Base-by-base conservation (phyloP, 2,113 vertebrate species). In the Dunckerocampus dactyliophorus region DNA sequence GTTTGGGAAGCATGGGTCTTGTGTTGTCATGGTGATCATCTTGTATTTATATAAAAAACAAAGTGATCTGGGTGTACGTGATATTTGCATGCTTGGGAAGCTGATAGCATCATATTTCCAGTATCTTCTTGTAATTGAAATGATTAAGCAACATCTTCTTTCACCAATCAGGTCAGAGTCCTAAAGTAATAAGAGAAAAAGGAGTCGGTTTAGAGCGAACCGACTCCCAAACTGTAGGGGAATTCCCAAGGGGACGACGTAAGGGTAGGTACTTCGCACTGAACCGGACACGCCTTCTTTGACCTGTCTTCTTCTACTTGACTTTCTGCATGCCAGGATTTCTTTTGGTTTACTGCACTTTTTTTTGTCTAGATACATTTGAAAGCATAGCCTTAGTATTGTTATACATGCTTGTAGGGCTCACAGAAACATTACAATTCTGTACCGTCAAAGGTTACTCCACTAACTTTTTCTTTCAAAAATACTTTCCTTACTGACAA, bases 151-250 rank as follows among this genome's bases (percentile, higher is more conserved):
- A 85, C 92, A 91, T 97, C 91, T 97, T 96, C 91, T 98, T 95
- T 92, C 92, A 88, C 93, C 95, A 95, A 97, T 96, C 94, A 99
- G 96, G 96, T 99, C 96, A 99, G 85, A 99, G 97, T 89, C 97
- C 97, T 93, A 99, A 96, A 97, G 95, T 95, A 94, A 93, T 97
- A 95, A 95, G 96, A 94, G 92, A 93, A 93, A 97, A 97, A 92
- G 92, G 91, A 88, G 92, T 94, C 87, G 92, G 92, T 95, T 96
- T 99, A 95, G 96, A 95, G 93, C 94, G 96, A 95, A 98, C 94
- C 86, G 97, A 98, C 93, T 98, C 97, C 92, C 96, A 99, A 95
- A 99, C 95, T 92, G 83, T 99, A 95, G 96, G 95, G 92, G 97
- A 98, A 89, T 95, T 98, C 92, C 88, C 93, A 80, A 92, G 71